Evolutionary conservation across 2,888 invertebrate species (phyloP).

Genomic region (Amphipoea lucens): DNA sequence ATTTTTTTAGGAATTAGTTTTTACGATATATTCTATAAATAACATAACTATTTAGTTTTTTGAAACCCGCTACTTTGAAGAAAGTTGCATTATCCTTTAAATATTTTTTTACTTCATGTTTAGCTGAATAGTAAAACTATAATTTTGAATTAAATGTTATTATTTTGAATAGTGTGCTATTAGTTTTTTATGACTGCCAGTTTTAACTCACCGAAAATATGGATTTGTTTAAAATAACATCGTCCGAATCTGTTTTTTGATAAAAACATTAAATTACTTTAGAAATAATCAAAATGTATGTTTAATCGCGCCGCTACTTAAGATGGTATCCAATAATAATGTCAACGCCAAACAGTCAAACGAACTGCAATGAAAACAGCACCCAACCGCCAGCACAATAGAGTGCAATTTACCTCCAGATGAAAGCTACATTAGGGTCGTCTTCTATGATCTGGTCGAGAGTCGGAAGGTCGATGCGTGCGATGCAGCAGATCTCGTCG

Average conservation of each 20-base stretch:
- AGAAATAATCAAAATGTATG: neutral
- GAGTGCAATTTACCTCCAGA: slow-evolving; percentile 92
- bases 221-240: neutral
- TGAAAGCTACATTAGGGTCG: slow-evolving; percentile 94
- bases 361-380: slow-evolving; percentile 20
- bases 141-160: neutral
- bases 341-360: slow-evolving; percentile 24
- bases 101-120: neutral
- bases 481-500: slow-evolving; percentile 97
- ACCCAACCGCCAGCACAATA: neutral
- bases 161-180: neutral
- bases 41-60: no score
- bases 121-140: neutral
- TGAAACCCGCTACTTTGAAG: neutral
- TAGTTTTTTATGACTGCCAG: neutral
- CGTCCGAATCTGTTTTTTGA: neutral
- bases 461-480: slow-evolving; percentile 93
- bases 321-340: neutral
- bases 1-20: neutral
- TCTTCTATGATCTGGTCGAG: slow-evolving; percentile 95
- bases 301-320: neutral
- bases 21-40: neutral
- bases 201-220: neutral
- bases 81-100: neutral
- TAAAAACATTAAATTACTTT: neutral